Conservation (phyloP, 1,140 invertebrate species). For the Pogonus chalceus region DNA sequence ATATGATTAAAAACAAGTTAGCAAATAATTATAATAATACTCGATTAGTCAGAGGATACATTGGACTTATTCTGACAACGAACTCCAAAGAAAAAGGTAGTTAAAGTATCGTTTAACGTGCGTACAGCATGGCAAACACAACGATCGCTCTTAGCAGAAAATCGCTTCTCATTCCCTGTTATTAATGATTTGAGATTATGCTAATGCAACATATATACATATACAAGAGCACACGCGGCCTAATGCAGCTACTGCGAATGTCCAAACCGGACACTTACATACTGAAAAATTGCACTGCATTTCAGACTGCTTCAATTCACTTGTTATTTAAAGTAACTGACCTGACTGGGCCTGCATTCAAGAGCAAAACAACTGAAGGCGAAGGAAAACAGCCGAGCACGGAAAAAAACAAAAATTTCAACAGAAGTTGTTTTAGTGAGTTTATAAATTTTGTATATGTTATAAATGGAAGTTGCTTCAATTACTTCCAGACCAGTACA, state of each 20-base stretch:
- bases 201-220: constrained; percentile 25
- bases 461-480: too few species aligned
- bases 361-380: background rate
- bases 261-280: background rate
- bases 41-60: too few species aligned
- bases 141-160: background rate
- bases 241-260: constrained; percentile 20
- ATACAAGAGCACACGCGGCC: constrained; percentile 26
- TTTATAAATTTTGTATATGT: background rate
- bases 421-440: constrained; percentile 3
- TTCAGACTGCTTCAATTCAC: constrained; percentile 5
- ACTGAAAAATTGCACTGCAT: constrained; percentile 19
- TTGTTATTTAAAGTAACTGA: background rate
- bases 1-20: too few species aligned
- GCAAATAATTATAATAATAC: too few species aligned
- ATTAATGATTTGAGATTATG: constrained; percentile 28
- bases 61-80: background rate
- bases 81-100: constrained; percentile 11
- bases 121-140: constrained; percentile 12
- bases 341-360: too few species aligned
- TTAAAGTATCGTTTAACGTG: constrained; percentile 24
- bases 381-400: background rate
- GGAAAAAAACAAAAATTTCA: background rate
- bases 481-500: too few species aligned
- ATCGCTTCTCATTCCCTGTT: too few species aligned